phyloP scores from a whole-genome alignment of 2,113 vertebrate genomes.

The Anguilla japonica region DNA sequence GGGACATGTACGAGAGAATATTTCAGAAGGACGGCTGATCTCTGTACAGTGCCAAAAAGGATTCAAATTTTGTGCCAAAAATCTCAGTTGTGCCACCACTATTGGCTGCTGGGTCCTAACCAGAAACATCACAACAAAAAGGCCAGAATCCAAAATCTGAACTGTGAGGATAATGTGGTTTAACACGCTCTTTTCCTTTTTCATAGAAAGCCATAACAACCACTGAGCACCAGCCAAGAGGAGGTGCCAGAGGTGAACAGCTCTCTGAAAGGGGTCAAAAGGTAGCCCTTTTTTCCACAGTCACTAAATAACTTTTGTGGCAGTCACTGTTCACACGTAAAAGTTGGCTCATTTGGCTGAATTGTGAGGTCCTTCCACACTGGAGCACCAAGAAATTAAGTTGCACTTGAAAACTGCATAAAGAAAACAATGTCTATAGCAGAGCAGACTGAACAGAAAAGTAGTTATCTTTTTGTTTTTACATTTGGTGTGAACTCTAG shows the following conservation, averaged over 20 bases:
- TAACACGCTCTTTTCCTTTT: not conserved
- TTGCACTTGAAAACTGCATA: not conserved
- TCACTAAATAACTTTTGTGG: not conserved
- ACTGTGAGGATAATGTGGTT: conserved; percentile 1
- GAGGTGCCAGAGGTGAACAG: not conserved
- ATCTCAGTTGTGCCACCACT: not conserved
- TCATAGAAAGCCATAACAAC: not conserved
- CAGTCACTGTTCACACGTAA: not conserved
- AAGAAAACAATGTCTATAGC: not conserved
- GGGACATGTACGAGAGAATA: not conserved
- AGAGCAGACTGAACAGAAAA: not conserved
- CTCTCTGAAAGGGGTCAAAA: not conserved
- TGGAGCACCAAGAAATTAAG: not conserved
- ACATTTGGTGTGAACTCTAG: not conserved
- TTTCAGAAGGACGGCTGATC: not conserved
- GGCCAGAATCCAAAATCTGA: not conserved
- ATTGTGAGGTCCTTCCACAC: not conserved
- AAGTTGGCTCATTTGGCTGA: not conserved
- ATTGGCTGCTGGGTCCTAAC: not conserved
- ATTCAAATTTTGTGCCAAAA: not conserved
- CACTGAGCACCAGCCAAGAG: not conserved
- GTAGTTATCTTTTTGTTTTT: not conserved
- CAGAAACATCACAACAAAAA: not conserved
- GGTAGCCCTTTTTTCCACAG: not conserved
- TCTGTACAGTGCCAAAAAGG: not conserved